Evolutionary conservation across 2,113 vertebrate genomes (phyloP), one percentile per base, ranked within the genome.

Genomic region (Cyphomyrus plagiostoma): DNA sequence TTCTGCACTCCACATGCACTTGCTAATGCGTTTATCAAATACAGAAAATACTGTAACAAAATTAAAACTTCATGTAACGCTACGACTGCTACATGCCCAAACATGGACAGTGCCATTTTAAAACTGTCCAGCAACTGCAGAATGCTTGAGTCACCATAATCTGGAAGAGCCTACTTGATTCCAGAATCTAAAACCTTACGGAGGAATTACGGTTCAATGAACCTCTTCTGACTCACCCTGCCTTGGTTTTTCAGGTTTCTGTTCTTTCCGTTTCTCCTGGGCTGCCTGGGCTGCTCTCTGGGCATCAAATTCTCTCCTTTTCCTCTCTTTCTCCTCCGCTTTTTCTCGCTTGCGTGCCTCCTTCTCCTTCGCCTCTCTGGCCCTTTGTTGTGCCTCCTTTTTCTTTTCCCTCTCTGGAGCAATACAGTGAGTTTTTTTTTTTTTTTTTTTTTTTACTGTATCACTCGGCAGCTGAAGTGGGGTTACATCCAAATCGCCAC

Each of bases 291-390:
- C 96, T 0, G 97, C 97, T 94, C 96, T 95, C 92, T 97, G 97
- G 88, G 98, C 97, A 3, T 98, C 97, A 0, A 99, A 99, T 90
- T 99, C 98, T 90, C 96, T 95, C 91, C 97, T 96, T 80, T 98
- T 97, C 90, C 95, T 97, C 91, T 99, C 98, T 93, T 99, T 99
- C 90, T 98, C 98, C 88, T 98, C 97, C 0, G 98, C 98, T 93
- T 99, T 99, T 94, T 98, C 97, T 91, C 96, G 95, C 92, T 98
- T 99, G 56, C 97, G 95, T 86, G 96, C 89, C 58, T 99, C 98
- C 90, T 96, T 95, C 91, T 99, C 97, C 77, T 95, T 94, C 35
- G 97, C 98, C 91, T 99, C 98, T 90, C 95, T 97, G 23, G 97
- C 97, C 88, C 95, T 95, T 93, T 97, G 97, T 90, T 97, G 97